Evolutionary conservation across 2,888 invertebrate genomes (phyloP).

Genomic region (Drosophila helvetica): DNA sequence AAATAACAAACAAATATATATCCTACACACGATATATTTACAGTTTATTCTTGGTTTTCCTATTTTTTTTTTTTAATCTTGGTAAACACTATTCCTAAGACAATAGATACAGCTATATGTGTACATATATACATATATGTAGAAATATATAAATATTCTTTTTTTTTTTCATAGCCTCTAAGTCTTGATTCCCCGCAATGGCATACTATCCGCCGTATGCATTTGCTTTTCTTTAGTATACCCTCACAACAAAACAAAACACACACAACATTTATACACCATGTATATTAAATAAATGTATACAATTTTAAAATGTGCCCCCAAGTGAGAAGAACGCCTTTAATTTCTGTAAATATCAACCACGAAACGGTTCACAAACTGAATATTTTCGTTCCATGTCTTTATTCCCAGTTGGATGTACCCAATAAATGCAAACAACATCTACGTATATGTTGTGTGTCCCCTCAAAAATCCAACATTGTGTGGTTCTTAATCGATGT

Average conservation of each 20-base stretch:
- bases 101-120: background rate
- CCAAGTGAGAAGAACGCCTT: background rate
- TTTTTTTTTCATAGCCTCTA: slow-evolving; percentile 8
- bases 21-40: background rate
- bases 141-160: slow-evolving; percentile 4
- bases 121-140: background rate
- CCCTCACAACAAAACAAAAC: background rate
- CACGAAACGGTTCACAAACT: background rate
- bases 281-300: slow-evolving; percentile 50
- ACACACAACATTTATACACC: slow-evolving; percentile 11
- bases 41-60: background rate
- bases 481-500: background rate
- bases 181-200: background rate
- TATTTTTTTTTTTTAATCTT: background rate
- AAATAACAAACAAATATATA: background rate
- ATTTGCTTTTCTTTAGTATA: background rate
- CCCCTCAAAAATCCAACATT: background rate
- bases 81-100: background rate
- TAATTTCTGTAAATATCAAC: background rate
- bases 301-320: slow-evolving; percentile 35
- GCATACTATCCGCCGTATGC: background rate
- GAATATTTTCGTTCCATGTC: too few species aligned
- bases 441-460: background rate
- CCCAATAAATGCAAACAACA: background rate
- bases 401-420: background rate